Evolutionary conservation across 2,113 vertebrate genomes (phyloP), one percentile per base, ranked within the genome.

Genomic region (Turnix velox): DNA sequence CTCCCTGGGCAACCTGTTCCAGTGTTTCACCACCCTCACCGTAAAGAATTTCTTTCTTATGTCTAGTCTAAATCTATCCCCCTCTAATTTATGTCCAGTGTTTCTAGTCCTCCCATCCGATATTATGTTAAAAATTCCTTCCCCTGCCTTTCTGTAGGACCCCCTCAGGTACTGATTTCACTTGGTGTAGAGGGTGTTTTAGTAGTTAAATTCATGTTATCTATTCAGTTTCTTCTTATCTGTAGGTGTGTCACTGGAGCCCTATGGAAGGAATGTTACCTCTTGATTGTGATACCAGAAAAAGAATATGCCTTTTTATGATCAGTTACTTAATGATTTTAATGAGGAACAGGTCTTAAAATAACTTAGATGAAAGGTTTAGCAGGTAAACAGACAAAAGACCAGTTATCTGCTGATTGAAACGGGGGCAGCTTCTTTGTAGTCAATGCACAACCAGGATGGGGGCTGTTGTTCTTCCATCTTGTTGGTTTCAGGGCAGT

Each of bases 361-460:
- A 49, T 31, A 55, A 51, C 14, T 45, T 57, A 2, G 2, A 4
- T 37, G 17, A 31, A 46, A 65, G 28, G 4, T 87, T 57, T 43
- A 37, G 25, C 45, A 80, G 39, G 31, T 68, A 79, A 94, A 48
- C 16, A 65, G 76, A 20, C 17, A 28, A 35, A 73, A 58, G 83
- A 57, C 6, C 28, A 75, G 57, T 16, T 45, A 62, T 68, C 37
- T 52, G 17, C 39, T 57, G 65, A 13, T 54, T 42, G 58, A 65
- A 51, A 37, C 1, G 0, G 18, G 31, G 35, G 23, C 30, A 61
- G 6, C 16, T 68, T 54, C 40, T 85, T 54, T 51, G 43, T 43
- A 58, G 35, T 43, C 30, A 27, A 4, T 61, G 40, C 10, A 37
- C 25, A 43, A 2, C 16, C 14, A 1, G 31, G 24, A 16, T 0